Evolutionary conservation across 2,888 invertebrate genomes (phyloP), one percentile per base, ranked within the genome.

Genomic region (Papilio demoleus): DNA sequence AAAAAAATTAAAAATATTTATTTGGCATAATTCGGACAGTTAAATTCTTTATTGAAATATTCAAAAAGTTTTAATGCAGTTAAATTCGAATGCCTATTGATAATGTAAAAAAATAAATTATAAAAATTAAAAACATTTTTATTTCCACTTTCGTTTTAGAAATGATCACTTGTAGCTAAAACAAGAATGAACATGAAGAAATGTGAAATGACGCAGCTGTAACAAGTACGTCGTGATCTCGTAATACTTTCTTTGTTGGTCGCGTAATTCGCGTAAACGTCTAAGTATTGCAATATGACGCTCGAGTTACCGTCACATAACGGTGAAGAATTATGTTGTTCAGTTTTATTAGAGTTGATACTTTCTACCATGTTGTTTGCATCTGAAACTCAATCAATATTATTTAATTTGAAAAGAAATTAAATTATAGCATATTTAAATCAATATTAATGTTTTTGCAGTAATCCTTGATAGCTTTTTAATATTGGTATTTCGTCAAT

Each of bases 171-270:
- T 17, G 56, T 19, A 12, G 19, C 63, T 27, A 68, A 40, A 24
- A 63, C 34, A n/a, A 63, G 68, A 47, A 63, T 12, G 17, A 58
- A 58, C 67, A 67, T 62, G 56, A 67, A 56, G 17, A 42, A n/a
- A 56, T 67, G 61, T 12, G 67, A 42, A 36, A 68, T 38, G 8
- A 68, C 14, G 27, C 34, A 56, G 9, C 27, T 58, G n/a, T 36
- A 24, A 17, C 27, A 42, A 1, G 63, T 22, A 4, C 45, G 34
- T 0, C 63, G 68, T 4, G 56, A 67, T 36, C 14, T 68, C 62
- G 58, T 63, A 8, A 68, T 36, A 8, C 45, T 45, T 14, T 40
- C 24, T 47, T 68, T 68, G n/a, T 68, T 56, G 4, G 62, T 24
- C 19, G 27, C 22, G 24, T 34, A 61, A 50, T 53, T 67, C n/a